Evolutionary conservation across 2,797 vertebrate genomes (phyloP).

Genomic region (Propithecus deckenii): DNA sequence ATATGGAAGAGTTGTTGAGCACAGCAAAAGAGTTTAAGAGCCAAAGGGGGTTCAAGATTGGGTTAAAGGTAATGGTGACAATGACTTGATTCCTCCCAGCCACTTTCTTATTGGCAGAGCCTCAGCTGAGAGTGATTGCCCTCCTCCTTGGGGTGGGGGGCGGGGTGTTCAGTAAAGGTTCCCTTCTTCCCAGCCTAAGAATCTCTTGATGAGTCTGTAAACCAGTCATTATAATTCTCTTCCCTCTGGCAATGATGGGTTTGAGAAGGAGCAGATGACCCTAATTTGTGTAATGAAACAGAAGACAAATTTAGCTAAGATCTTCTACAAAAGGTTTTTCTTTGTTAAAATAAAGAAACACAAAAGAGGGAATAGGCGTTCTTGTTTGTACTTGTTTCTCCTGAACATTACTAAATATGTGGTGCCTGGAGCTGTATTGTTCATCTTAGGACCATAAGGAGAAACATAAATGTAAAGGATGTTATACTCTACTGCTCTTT

Average conservation of each 20-base stretch:
- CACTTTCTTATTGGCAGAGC: background rate
- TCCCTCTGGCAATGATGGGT: background rate
- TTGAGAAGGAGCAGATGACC: background rate
- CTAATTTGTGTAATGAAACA: background rate
- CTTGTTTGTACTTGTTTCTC: background rate
- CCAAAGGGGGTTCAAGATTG: background rate
- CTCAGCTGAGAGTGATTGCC: background rate
- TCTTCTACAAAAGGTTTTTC: background rate
- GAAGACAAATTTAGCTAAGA: background rate
- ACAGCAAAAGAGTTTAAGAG: background rate
- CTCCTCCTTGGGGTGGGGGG: no score
- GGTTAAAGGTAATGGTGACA: background rate
- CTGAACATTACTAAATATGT: background rate
- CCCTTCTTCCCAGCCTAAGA: background rate
- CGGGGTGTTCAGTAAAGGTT: background rate
- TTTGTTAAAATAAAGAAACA: background rate
- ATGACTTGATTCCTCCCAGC: background rate
- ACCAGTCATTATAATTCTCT: background rate
- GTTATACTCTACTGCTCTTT: background rate
- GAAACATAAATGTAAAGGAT: background rate
- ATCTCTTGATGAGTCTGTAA: background rate
- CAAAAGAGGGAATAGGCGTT: background rate
- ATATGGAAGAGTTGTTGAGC: background rate
- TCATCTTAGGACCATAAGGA: background rate
- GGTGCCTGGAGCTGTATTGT: background rate